phyloP scores from a whole-genome alignment of 2,888 invertebrate species.

The Drosophila nr. perissopoda region DNA sequence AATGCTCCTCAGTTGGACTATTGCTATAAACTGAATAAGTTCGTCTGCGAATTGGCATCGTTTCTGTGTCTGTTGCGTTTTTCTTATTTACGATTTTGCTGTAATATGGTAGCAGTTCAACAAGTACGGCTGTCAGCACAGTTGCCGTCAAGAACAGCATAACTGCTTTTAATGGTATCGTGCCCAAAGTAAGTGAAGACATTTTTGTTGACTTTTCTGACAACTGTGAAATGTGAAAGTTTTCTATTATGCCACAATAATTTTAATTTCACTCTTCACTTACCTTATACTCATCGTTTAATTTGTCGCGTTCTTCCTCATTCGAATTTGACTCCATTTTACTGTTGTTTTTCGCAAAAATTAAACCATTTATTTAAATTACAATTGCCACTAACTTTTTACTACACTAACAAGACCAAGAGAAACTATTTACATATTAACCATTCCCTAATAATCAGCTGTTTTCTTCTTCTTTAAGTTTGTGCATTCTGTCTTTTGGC shows the following conservation, averaged over 20 bases:
- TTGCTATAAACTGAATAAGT: slow-evolving; percentile 88
- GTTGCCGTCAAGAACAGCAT: slow-evolving; percentile 68
- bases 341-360: not conserved
- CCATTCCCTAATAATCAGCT: slow-evolving; percentile 27
- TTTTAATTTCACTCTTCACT: not conserved
- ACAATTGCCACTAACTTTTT: slow-evolving; percentile 4
- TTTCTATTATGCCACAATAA: not conserved
- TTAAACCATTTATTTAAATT: slow-evolving; percentile 32
- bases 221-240: slow-evolving; percentile 68
- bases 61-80: not conserved
- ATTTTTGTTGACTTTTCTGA: slow-evolving; percentile 12
- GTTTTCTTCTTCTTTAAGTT: slow-evolving; percentile 30
- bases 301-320: not conserved
- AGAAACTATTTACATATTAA: slow-evolving; percentile 27
- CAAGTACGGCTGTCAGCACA: slow-evolving; percentile 63
- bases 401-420: slow-evolving; percentile 17
- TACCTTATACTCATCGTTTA: slow-evolving; percentile 23
- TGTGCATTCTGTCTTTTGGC: slow-evolving; percentile 3
- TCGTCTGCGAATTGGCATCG: slow-evolving; percentile 52
- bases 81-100: slow-evolving; percentile 27
- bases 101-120: slow-evolving; percentile 66
- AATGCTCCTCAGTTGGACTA: slow-evolving; percentile 86
- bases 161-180: slow-evolving; percentile 63
- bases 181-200: slow-evolving; percentile 6
- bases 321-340: slow-evolving; percentile 35